Evolutionary conservation across 2,888 invertebrate species (phyloP).

Genomic region (Apotomis turbidana): DNA sequence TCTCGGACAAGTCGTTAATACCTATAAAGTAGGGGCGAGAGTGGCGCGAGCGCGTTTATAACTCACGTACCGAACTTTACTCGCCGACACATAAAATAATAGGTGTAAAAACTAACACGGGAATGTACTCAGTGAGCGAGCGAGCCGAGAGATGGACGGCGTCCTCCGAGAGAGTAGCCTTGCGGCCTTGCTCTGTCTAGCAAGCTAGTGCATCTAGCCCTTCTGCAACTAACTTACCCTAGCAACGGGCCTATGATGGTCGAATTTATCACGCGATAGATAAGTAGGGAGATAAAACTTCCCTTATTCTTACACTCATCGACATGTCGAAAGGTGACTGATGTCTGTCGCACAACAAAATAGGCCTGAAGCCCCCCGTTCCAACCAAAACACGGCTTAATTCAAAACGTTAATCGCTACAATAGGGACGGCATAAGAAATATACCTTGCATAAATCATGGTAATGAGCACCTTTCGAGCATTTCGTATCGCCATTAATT

Average conservation of each 20-base stretch:
- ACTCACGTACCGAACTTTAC: conserved; percentile 85
- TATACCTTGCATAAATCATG: conserved; percentile 82
- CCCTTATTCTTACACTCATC: too few relatives aligned
- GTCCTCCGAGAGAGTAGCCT: conserved; percentile 46
- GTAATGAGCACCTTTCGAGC: conserved; percentile 83
- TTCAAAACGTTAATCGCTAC: conserved; percentile 67
- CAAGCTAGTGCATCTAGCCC: conserved; percentile 48
- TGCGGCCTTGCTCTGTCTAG: conserved; percentile 21
- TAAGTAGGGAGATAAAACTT: too few relatives aligned
- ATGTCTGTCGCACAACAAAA: conserved; percentile 18
- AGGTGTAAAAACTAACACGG: conserved; percentile 84
- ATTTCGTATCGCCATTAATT: conserved; percentile 82
- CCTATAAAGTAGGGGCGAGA: conserved; percentile 84
- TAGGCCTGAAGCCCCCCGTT: conserved; percentile 34
- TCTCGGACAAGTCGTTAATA: conserved; percentile 85
- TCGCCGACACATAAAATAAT: conserved; percentile 84
- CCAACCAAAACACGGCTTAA: conserved; percentile 49
- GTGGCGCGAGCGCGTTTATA: conserved; percentile 84
- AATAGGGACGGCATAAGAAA: conserved; percentile 70
- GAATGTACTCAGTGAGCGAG: conserved; percentile 83
- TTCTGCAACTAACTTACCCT: conserved; percentile 23
- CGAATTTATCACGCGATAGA: too few relatives aligned
- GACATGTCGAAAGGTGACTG: too few relatives aligned
- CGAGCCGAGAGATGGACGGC: conserved; percentile 79
- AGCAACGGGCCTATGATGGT: too few relatives aligned